Evolutionary conservation across 2,888 invertebrate species (phyloP), one percentile per base, ranked within the genome.

Genomic region (Ditylenchus weischeri): DNA sequence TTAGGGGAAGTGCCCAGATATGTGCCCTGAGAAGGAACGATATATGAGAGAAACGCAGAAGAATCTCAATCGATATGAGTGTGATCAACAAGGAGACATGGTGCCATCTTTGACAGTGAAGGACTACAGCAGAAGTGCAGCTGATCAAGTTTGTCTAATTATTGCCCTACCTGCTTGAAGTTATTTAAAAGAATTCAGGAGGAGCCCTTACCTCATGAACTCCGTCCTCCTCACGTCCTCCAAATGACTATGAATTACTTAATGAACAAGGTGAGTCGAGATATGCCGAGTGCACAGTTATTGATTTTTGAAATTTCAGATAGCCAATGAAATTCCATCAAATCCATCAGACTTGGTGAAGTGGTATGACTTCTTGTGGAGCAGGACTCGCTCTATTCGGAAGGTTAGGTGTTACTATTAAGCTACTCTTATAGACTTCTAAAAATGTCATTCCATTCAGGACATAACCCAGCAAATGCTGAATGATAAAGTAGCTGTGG

Each of bases 361-460:
- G 78, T 94, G 94, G 93, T 95, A 91, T 84, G 92, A 95, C 83
- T 99, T 94, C 83, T 87, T 98, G 65, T 99, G 98, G 98, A 93
- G 93, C 84, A 87, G 98, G 70, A 91, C 93, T 0, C 88, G 98
- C 65, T 90, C 92, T 23, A 93, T 99, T 65, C 88, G 96, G 48
- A 99, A 98, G 83, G 87, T 77, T 7, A 18, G 18, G 36, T 57
- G 62, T 57, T 62, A 19, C 49, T n/a, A n/a, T 10, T 21, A 57
- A 54, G 36, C 29, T n/a, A 8, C 0, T 19, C n/a, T 15, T 15
- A 8, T 10, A 2, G 43, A 43, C 15, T 43, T 43, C 15, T 5
- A 29, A 29, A 5, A 2, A 29, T 29, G 29, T 29, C 29, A 29
- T 29, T 29, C 29, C 57, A 70, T 71, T 15, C 70, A 86, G 86